Percentiles rank a stretch among this genome's conserved stretches.
phyloP scores from a whole-genome alignment of 2,113 vertebrate genomes.

The Callipepla squamata region DNA sequence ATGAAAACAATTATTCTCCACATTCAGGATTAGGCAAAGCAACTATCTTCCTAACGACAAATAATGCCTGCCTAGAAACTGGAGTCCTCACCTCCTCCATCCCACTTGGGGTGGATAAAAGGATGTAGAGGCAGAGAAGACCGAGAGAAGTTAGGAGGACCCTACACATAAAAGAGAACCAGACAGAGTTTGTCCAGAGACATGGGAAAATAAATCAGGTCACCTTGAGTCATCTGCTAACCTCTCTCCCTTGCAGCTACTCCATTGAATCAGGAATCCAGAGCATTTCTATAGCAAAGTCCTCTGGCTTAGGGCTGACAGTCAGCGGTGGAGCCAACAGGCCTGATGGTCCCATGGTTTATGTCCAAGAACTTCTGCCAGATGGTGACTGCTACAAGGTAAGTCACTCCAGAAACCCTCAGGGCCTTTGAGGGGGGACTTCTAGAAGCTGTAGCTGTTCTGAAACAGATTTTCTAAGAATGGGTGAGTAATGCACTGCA shows the following conservation, averaged over 20 bases:
- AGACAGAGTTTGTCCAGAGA: not conserved
- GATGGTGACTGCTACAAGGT: constrained; percentile 89
- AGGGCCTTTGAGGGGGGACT: not conserved
- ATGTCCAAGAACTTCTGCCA: constrained; percentile 87
- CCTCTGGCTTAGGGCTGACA: constrained; percentile 82
- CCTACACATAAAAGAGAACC: not conserved
- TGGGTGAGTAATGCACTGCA: not conserved
- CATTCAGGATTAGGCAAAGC: not conserved
- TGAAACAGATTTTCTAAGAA: not conserved
- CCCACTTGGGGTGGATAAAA: not conserved
- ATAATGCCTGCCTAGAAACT: not conserved
- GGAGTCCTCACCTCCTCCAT: not conserved
- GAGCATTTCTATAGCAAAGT: constrained; percentile 83
- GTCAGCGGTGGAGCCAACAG: constrained; percentile 87
- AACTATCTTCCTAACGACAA: not conserved
- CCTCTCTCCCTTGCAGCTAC: constrained; percentile 72
- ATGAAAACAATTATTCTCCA: not conserved
- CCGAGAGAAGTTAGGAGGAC: not conserved
- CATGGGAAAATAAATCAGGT: not conserved
- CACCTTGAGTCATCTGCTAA: not conserved
- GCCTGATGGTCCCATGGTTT: constrained; percentile 87
- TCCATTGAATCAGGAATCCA: constrained; percentile 88
- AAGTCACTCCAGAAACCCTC: not conserved
- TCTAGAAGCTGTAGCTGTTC: not conserved
- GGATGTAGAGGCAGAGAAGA: not conserved